Base-by-base conservation (phyloP, 2,113 vertebrate genomes). In the Myrmecobius fasciatus region DNA sequence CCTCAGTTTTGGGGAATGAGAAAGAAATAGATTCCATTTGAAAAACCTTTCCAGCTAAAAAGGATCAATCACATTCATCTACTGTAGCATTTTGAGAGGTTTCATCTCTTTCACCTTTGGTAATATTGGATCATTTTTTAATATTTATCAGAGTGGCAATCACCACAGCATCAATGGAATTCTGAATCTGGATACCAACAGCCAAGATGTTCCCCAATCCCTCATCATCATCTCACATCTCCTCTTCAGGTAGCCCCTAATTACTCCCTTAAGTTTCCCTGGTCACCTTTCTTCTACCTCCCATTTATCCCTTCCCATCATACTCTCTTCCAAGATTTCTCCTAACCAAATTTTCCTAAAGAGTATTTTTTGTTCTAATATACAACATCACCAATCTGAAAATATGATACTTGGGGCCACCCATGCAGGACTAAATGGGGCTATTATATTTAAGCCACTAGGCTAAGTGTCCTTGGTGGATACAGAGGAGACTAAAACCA, bases 31-130 rank as follows among this genome's bases (percentile, higher is more conserved):
- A 25, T 36, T 91, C 95, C 92, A 53, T 92, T 94, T 91, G 25
- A 94, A 96, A 95, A 67, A 91, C 47, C 31, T 83, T 95, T 96
- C 92, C 14, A n/a, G 93, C 91, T 95, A 25, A 56, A 92, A 96
- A 97, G 43, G 89, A 53, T 12, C 91, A 36, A 52, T 67, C 56
- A 67, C 12, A 31, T 67, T 67, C 56, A 12, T 91, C 91, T 94
- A 49, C 91, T 93, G 52, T 91, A 75, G 91, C 89, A 53, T 36
- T 51, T 49, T 25, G 53, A 93, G 88, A 92, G 51, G 52, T 5
- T 20, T 83, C 67, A 20, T 14, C 53, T 92, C 91, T 93, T 92
- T n/a, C 48, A 36, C 60, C 92, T 96, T 92, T n/a, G 92, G 14
- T 48, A 95, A 89, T 90, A 83, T 52, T 54, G 43, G 90, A 31